These are phyloP conservation scores for Zingel zingel DNA, from an alignment of 2,113 vertebrate genomes.

Conservation along the genomic window DNA sequence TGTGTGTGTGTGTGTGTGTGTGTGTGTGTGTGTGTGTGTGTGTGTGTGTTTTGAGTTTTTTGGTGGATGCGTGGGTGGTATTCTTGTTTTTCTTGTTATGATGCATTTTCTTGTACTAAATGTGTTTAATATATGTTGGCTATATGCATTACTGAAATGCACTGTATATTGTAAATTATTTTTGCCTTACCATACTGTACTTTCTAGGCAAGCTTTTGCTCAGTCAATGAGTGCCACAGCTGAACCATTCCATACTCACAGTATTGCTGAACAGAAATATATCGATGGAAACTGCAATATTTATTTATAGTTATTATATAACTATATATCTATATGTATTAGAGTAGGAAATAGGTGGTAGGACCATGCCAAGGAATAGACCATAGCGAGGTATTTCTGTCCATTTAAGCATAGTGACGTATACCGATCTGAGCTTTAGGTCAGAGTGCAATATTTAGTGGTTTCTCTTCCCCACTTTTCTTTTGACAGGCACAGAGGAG, in stretches of 20 bases:
- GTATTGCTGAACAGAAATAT: background rate
- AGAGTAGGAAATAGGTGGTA: background rate
- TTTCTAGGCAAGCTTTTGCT: background rate
- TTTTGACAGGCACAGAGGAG: conserved; percentile 88
- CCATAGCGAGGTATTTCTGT: background rate
- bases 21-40: background rate
- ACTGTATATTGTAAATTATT: background rate
- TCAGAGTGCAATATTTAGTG: conserved; percentile 12
- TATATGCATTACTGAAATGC: background rate
- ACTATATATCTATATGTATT: no score
- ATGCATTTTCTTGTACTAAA: background rate
- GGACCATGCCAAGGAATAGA: background rate
- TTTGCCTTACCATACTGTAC: background rate
- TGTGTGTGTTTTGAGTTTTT: background rate
- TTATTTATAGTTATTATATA: background rate
- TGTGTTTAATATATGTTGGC: background rate
- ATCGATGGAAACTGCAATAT: background rate
- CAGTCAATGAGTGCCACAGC: background rate
- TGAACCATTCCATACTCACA: background rate
- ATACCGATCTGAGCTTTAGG: conserved; percentile 15
- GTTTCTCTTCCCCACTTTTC: conserved; percentile 25
- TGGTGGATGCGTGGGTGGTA: background rate
- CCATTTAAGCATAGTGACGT: background rate
- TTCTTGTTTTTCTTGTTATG: background rate
- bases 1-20: no score